These are phyloP conservation scores for Bursaphelenchus okinawaensis DNA, from an alignment of 2,888 invertebrate species.

Conservation along the genomic window DNA sequence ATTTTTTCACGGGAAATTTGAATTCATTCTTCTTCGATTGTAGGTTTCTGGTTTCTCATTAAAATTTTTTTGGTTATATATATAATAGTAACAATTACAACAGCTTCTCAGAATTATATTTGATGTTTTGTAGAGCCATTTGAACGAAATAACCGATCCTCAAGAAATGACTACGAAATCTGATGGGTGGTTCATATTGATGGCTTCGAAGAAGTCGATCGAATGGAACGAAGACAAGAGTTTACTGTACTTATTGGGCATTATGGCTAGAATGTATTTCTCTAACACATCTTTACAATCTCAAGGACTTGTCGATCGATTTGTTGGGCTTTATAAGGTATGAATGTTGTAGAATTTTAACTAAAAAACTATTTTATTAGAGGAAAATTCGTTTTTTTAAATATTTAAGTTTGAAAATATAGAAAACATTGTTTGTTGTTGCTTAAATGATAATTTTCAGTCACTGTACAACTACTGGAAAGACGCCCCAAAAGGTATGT, in stretches of 20 bases:
- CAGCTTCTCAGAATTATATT: neutral
- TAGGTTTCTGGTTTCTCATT: too few relatives aligned
- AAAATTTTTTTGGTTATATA: too few relatives aligned
- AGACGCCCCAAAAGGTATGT: conserved; percentile 37
- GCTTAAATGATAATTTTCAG: conserved; percentile 18
- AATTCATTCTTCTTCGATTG: too few relatives aligned
- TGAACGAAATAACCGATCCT: neutral
- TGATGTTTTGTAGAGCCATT: neutral
- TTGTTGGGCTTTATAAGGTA: conserved; percentile 40
- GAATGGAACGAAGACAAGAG: conserved; percentile 34
- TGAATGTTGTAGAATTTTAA: conserved; percentile 1
- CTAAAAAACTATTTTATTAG: too few relatives aligned
- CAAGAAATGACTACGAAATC: neutral
- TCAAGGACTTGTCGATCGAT: conserved; percentile 32
- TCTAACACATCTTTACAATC: conserved; percentile 33
- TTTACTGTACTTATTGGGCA: conserved; percentile 39
- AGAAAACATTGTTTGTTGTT: neutral
- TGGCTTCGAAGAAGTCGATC: conserved; percentile 23
- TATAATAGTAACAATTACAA: too few relatives aligned
- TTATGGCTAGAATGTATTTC: conserved; percentile 39
- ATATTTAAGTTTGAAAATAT: neutral
- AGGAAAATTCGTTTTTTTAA: too few relatives aligned
- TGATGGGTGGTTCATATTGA: conserved; percentile 23
- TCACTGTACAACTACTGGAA: conserved; percentile 25
- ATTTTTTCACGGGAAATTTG: too few relatives aligned